A percentile compares a stretch with the other conserved stretches of the same genome.
Evolutionary conservation across 2,888 invertebrate species (phyloP).

Genomic region (Apotomis betuletana): DNA sequence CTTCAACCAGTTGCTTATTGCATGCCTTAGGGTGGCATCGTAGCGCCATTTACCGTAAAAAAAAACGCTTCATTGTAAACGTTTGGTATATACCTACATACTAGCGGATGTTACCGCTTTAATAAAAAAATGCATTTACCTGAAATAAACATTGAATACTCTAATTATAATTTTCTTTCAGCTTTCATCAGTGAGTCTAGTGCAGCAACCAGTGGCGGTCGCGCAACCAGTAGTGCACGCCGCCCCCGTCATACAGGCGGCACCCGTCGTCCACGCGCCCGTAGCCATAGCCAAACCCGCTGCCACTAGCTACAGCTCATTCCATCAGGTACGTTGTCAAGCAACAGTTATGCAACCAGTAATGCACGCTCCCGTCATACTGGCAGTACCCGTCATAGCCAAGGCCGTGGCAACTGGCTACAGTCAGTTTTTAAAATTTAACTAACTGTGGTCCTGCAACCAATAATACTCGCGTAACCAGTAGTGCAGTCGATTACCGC

Average conservation of each 20-base stretch:
- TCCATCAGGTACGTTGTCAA: slow-evolving; percentile 69
- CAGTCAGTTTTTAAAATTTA: too few relatives aligned
- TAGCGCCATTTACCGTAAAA: too few relatives aligned
- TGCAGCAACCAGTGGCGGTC: slow-evolving; percentile 47
- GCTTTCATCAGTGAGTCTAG: slow-evolving; percentile 56
- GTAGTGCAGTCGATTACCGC: too few relatives aligned
- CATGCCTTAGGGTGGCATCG: too few relatives aligned
- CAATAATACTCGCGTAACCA: too few relatives aligned
- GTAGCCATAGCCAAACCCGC: slow-evolving; percentile 72
- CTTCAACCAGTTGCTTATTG: too few relatives aligned
- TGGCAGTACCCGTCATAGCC: slow-evolving; percentile 50
- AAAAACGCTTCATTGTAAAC: too few relatives aligned
- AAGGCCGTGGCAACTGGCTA: too few relatives aligned
- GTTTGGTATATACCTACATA: too few relatives aligned
- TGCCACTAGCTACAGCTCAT: slow-evolving; percentile 85
- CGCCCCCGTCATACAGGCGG: slow-evolving; percentile 53
- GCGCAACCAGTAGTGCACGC: slow-evolving; percentile 64
- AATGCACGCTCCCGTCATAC: slow-evolving; percentile 49
- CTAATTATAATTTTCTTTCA: slow-evolving; percentile 44
- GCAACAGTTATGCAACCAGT: slow-evolving; percentile 61
- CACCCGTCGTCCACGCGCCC: slow-evolving; percentile 52
- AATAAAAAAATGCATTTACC: too few relatives aligned
- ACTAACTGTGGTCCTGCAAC: too few relatives aligned
- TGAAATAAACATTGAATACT: not conserved
- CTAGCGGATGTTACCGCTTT: too few relatives aligned